Evolutionary conservation across 2,888 invertebrate species (phyloP).

Genomic region (Cantharis rustica): DNA sequence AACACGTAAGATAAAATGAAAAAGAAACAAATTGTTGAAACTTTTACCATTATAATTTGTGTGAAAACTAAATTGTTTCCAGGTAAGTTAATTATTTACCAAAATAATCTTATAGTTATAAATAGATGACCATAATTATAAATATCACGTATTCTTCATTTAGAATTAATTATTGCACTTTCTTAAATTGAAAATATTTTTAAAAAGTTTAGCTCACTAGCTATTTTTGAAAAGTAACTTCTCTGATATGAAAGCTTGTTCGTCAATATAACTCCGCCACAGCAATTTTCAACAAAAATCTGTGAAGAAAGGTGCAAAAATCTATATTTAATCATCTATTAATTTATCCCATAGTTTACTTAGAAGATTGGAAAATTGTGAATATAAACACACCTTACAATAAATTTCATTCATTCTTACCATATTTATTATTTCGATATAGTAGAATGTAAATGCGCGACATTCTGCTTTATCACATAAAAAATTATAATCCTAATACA

Average conservation of each 20-base stretch:
- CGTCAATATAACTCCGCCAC: no score
- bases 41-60: not conserved
- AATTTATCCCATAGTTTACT: not conserved
- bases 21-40: not conserved
- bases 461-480: not conserved
- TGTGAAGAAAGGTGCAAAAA: not conserved
- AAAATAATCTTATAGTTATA: not conserved
- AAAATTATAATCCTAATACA: not conserved
- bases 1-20: not conserved
- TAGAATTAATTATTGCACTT: not conserved
- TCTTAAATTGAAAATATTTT: not conserved
- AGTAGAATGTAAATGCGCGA: not conserved
- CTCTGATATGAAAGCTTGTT: no score
- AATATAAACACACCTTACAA: not conserved
- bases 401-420: not conserved
- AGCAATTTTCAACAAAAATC: not conserved
- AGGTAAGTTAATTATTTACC: not conserved
- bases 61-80: not conserved
- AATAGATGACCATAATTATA: not conserved
- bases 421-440: not conserved
- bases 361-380: not conserved
- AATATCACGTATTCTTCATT: not conserved
- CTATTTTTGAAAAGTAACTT: no score
- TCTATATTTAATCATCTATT: not conserved
- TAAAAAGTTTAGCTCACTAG: no score